A percentile compares a stretch with the other conserved stretches of the same genome.
Evolutionary conservation across 1,140 invertebrate species (phyloP).

Genomic region (Leptopilina boulardi): DNA sequence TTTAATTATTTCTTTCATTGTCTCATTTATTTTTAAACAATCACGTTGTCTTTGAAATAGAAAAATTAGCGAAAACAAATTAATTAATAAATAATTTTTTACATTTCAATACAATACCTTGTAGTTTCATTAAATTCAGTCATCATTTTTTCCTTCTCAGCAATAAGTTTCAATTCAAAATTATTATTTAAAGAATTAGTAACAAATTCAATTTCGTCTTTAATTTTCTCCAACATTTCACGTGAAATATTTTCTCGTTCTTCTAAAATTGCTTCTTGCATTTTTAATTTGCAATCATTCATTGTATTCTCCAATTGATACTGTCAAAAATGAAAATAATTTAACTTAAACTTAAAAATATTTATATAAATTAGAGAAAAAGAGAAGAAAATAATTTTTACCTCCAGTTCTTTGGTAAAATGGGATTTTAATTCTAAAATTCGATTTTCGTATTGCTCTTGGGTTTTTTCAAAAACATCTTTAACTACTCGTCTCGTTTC

Average conservation of each 20-base stretch:
- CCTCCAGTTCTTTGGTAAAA: neutral
- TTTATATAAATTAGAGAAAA: neutral
- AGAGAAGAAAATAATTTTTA: constrained; percentile 24
- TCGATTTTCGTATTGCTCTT: neutral
- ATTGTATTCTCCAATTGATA: constrained; percentile 46
- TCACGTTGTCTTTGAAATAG: too few species aligned
- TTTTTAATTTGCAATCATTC: constrained; percentile 49
- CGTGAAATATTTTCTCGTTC: constrained; percentile 60
- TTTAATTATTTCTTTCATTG: constrained; percentile 46
- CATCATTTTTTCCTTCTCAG: constrained; percentile 62
- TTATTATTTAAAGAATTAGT: constrained; percentile 58
- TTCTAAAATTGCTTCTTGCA: constrained; percentile 58
- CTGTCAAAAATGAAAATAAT: constrained; percentile 31
- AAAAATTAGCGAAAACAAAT: too few species aligned
- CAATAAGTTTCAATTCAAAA: constrained; percentile 56
- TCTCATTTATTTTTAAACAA: constrained; percentile 38
- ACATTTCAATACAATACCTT: constrained; percentile 57
- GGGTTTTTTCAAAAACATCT: neutral
- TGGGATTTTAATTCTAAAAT: neutral
- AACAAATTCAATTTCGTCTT: constrained; percentile 58
- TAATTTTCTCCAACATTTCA: constrained; percentile 63
- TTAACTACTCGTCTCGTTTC: neutral
- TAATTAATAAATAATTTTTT: too few species aligned
- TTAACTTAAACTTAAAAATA: neutral
- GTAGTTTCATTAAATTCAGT: constrained; percentile 68